Evolutionary conservation across 2,888 invertebrate genomes (phyloP), one percentile per base, ranked within the genome.

Genomic region (Polymixis lichenea): DNA sequence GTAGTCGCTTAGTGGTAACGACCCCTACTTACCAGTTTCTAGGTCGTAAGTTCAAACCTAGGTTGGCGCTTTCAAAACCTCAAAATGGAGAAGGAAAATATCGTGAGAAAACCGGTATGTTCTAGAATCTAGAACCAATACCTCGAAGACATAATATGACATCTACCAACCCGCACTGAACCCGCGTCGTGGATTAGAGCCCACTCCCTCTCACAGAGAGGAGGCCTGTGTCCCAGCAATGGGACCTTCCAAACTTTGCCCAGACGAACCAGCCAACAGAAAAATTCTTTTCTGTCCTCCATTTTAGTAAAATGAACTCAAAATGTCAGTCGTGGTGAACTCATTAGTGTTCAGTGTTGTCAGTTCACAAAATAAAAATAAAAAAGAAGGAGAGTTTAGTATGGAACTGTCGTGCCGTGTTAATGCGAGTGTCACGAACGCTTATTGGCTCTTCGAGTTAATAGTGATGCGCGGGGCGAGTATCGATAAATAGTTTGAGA

Each of bases 371-470:
- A 80, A 77, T 46, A 64, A 71, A 64, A 73, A n/a, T 38, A 74
- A 77, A 83, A 80, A 73, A 74, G 53, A 53, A 72, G 22, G 32
- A 28, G 22, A 72, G 64, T 72, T 72, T 83, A 80, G 79, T 78
- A 56, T 82, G 88, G 88, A 87, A 77, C 81, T 92, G 94, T 93
- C 92, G 88, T 90, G 73, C 80, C 86, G 92, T 88, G 94, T 91
- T 94, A 94, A 94, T 93, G 92, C 88, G 87, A 86, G 87, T 93
- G 93, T 94, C 94, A 94, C 93, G 94, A 89, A 87, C 85, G 90
- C 86, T 89, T 94, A 93, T 94, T 94, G 92, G 92, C 92, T 93
- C 91, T 93, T 92, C 88, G 86, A 87, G 84, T 77, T 78, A 71
- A 46, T 93, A 93, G 94, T 80, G 93, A 83, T 89, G 93, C 13